Base-by-base conservation (phyloP, 2,113 vertebrate species). In the Paradoxurus hermaphroditus region DNA sequence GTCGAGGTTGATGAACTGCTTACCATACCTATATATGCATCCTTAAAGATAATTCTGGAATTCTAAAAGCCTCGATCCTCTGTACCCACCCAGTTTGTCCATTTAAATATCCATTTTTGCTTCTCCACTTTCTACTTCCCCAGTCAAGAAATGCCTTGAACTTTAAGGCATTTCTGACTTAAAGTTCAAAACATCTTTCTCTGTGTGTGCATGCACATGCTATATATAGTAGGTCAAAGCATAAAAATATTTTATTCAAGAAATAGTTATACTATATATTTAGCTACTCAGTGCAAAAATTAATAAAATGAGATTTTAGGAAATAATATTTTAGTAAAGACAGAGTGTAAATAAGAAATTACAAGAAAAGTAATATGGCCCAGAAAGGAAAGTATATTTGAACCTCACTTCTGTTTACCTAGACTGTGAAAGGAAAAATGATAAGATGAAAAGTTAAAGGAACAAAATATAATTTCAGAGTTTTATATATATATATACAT, bases 1-100 rank as follows among this genome's bases (percentile, higher is more conserved):
- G 23, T 5, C 39, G 85, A 65, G 10, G 7, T 49, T 41, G 82
- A 59, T 13, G 6, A 31, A 21, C 21, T 34, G 34, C 21, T n/a
- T 36, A 68, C 23, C 1, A 75, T 14, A 0, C 1, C 44, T 18
- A 49, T 36, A 31, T 49, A 72, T 34, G 1, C 18, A 31, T 34
- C 29, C 67, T 23, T 56, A 18, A 2, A 68, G 49, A 65, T 44
- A 14, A 56, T 25, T 59, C 39, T 85, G 46, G 10, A 78, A 44
- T 18, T 93, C 16, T 93, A 56, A 1, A 63, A 18, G 10, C 18
- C 31, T 87, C 36, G 49, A 59, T 10, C 0, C 4, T n/a, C 8
- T 72, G 7, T 5, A 13, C 13, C 41, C 67, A 0, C 1, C 4
- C 0, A 23, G 7, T 29, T 7, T 39, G 12, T 10, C 34, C 14